phyloP scores from a whole-genome alignment of 2,888 invertebrate species.

The Koerneria pararmatus region DNA sequence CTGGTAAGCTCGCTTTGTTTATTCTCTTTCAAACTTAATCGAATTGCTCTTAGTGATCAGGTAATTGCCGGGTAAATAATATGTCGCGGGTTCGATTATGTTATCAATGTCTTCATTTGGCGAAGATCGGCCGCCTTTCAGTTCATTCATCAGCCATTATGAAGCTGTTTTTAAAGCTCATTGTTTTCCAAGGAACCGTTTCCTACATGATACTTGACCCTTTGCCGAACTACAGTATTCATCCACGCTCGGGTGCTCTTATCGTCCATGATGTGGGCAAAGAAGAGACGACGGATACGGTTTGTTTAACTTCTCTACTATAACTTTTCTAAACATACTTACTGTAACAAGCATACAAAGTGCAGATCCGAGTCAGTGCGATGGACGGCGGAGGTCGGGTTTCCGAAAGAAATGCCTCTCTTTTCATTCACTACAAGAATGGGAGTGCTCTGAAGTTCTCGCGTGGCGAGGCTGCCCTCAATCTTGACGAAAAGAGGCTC shows the following conservation, averaged over 20 bases:
- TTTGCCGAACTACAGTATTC: neutral
- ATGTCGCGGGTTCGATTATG: too few species aligned
- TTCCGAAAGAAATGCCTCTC: conserved; percentile 12
- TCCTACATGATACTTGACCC: conserved; percentile 11
- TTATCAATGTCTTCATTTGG: too few species aligned
- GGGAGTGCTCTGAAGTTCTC: neutral
- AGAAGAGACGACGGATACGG: conserved; percentile 18
- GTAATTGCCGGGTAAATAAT: too few species aligned
- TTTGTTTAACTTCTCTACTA: neutral
- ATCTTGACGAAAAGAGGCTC: conserved; percentile 8
- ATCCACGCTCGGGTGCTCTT: conserved; percentile 1
- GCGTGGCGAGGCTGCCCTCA: neutral
- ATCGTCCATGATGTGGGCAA: neutral
- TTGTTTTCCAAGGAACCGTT: conserved; percentile 14
- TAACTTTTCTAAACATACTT: neutral
- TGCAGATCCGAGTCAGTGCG: conserved; percentile 17
- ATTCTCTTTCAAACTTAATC: neutral
- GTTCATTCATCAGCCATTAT: too few species aligned
- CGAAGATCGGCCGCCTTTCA: too few species aligned
- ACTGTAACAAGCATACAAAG: too few species aligned
- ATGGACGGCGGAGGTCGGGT: conserved; percentile 14
- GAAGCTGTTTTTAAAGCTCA: too few species aligned
- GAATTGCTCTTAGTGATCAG: too few species aligned
- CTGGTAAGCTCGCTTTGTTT: neutral
- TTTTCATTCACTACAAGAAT: conserved; percentile 14